These are phyloP conservation scores for Brachionus plicatilis DNA, from an alignment of 1,140 invertebrate genomes.

Conservation along the genomic window DNA sequence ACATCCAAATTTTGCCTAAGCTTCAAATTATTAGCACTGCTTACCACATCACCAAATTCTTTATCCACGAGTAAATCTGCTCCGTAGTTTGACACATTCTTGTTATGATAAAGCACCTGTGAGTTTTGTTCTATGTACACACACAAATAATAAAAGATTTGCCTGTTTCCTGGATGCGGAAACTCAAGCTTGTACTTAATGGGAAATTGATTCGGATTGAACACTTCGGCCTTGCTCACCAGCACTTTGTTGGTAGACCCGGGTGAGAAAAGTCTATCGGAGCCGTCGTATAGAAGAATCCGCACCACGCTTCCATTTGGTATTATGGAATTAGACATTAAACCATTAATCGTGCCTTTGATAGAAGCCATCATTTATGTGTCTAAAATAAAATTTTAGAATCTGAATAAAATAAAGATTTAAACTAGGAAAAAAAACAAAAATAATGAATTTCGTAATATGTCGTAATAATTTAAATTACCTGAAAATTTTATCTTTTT, in stretches of 20 bases:
- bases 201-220: background rate
- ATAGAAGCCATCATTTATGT: background rate
- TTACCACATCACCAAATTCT: conserved; percentile 13
- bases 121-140: conserved; percentile 11
- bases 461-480: background rate
- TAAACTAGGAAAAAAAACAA: background rate
- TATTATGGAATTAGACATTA: background rate
- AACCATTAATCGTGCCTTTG: background rate
- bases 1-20: background rate
- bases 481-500: conserved; percentile 1
- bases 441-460: background rate
- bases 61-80: background rate
- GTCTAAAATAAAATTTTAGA: background rate
- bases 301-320: background rate
- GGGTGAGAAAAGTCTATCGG: background rate
- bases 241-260: background rate
- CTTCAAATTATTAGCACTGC: background rate
- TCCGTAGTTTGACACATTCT: background rate
- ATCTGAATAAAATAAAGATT: background rate
- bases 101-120: background rate
- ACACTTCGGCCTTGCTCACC: background rate
- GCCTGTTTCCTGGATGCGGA: background rate
- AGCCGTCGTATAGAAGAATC: background rate
- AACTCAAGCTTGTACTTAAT: background rate
- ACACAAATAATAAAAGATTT: conserved; percentile 1